Conservation (phyloP, 1,140 invertebrate genomes). For the Patella vulgata region DNA sequence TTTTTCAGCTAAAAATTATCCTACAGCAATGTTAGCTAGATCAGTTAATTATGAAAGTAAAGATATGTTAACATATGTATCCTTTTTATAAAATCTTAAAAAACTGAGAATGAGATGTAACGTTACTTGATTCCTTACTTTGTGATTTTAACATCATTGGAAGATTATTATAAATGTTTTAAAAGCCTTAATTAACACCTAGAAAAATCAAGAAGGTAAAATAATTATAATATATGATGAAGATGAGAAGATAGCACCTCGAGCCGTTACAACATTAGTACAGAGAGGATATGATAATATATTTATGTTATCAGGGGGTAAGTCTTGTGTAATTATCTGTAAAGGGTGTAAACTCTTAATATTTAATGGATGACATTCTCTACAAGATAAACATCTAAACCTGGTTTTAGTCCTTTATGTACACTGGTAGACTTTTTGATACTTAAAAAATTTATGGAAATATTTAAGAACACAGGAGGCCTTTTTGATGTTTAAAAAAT, state of each 20-base stretch:
- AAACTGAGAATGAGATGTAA: neutral
- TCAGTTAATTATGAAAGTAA: conserved; percentile 68
- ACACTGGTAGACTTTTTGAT: too few species aligned
- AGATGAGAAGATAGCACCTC: conserved; percentile 65
- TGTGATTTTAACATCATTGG: too few species aligned
- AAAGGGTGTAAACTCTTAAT: neutral
- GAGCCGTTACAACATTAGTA: conserved; percentile 66
- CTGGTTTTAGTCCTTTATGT: neutral
- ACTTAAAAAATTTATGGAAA: too few species aligned
- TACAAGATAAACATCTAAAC: too few species aligned
- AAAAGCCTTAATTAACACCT: too few species aligned
- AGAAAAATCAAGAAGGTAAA: conserved; percentile 68
- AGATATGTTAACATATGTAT: conserved; percentile 67
- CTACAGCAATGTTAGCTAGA: conserved; percentile 64
- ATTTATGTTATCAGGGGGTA: conserved; percentile 70
- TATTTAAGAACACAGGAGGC: too few species aligned
- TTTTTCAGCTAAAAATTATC: conserved; percentile 65
- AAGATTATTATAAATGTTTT: too few species aligned
- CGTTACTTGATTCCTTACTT: neutral
- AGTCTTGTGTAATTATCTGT: conserved; percentile 11
- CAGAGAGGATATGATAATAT: conserved; percentile 71
- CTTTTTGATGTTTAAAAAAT: too few species aligned
- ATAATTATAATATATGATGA: conserved; percentile 71
- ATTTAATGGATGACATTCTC: neutral
- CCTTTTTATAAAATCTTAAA: conserved; percentile 40